These are phyloP conservation scores for Dicerorhinus sumatrensis DNA, from an alignment of 2,113 vertebrate genomes.

Conservation along the genomic window DNA sequence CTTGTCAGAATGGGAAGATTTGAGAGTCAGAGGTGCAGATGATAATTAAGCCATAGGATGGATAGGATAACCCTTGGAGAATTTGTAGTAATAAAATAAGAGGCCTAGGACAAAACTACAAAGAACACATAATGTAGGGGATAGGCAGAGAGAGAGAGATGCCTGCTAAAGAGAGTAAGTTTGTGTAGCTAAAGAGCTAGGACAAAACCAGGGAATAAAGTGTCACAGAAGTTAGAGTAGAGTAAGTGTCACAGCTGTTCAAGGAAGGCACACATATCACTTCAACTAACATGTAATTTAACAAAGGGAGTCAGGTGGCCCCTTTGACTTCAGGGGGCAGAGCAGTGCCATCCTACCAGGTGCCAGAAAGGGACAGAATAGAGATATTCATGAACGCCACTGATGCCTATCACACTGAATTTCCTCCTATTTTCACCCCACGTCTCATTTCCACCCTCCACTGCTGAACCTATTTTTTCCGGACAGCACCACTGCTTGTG, in stretches of 20 bases:
- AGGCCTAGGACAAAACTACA: not conserved
- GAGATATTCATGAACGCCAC: not conserved
- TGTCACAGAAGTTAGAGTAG: not conserved
- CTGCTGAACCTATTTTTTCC: not conserved
- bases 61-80: not conserved
- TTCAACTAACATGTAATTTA: not conserved
- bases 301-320: not conserved
- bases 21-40: not conserved
- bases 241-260: not conserved
- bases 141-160: not conserved
- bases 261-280: not conserved
- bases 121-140: not conserved
- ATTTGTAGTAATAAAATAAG: not conserved
- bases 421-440: not conserved
- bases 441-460: not conserved
- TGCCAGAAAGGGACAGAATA: not conserved
- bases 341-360: not conserved
- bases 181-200: not conserved
- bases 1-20: not conserved
- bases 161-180: not conserved
- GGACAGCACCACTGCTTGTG: not conserved
- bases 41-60: not conserved
- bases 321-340: not conserved
- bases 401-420: not conserved
- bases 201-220: not conserved